Percentiles rank a stretch among this genome's conserved stretches.
Evolutionary conservation across 1,140 invertebrate genomes (phyloP).

Genomic region (Euwallacea similis): DNA sequence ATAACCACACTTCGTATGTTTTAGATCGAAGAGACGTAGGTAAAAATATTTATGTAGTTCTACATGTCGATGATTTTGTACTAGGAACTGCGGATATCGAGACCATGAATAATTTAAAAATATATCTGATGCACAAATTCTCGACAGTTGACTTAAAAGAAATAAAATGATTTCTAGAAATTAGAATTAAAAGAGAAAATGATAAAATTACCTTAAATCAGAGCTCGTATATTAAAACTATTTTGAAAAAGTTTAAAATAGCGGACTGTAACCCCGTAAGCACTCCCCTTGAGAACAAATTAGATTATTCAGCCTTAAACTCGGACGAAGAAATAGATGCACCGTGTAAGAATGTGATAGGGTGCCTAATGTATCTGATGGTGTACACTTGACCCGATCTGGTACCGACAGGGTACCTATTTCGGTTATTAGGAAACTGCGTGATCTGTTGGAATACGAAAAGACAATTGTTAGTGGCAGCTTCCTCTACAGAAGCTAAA

Average conservation of each 20-base stretch:
- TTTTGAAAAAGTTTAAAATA: background rate
- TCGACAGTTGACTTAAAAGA: slow-evolving; percentile 21
- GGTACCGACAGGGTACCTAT: background rate
- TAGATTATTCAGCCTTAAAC: background rate
- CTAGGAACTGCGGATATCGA: slow-evolving; percentile 38
- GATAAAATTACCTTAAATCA: background rate
- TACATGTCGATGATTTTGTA: too few species aligned
- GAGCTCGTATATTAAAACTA: background rate
- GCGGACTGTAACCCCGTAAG: background rate
- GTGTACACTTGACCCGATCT: background rate
- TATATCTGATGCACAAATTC: slow-evolving; percentile 20
- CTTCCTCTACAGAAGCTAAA: background rate
- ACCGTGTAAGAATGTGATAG: background rate
- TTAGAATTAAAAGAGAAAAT: slow-evolving; percentile 9
- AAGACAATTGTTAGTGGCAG: background rate
- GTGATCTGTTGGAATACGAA: background rate
- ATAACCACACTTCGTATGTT: too few species aligned
- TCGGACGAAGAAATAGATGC: background rate
- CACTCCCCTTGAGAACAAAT: background rate
- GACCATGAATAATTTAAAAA: slow-evolving; percentile 23
- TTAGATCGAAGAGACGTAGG: slow-evolving; percentile 36
- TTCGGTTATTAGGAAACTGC: background rate
- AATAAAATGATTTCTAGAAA: slow-evolving; percentile 20
- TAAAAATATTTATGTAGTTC: slow-evolving; percentile 42
- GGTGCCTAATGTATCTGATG: background rate